phyloP scores from a whole-genome alignment of 2,113 vertebrate genomes.

The Opisthocomus hoazin region DNA sequence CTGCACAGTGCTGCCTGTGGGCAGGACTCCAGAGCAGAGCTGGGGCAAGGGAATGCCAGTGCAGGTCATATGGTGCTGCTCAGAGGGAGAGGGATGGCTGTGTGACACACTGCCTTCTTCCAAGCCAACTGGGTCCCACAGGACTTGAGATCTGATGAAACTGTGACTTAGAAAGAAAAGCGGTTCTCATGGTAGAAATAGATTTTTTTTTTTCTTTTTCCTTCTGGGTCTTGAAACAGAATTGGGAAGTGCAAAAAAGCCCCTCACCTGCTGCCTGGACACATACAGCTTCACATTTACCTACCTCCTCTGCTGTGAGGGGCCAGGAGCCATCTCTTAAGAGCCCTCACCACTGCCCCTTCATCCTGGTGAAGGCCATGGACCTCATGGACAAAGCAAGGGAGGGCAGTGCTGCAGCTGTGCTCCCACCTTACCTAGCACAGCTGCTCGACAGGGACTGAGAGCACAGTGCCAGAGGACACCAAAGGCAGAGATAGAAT shows the following conservation, averaged over 20 bases:
- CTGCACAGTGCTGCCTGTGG: not conserved
- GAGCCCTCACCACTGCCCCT: not conserved
- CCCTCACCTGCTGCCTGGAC: fast-evolving
- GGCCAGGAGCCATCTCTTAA: not conserved
- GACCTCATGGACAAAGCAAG: fast-evolving
- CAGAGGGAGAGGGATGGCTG: no score
- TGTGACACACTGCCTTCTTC: no score
- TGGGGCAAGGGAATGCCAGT: no score
- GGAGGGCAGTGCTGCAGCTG: no score
- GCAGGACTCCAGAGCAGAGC: not conserved
- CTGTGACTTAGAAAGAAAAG: not conserved
- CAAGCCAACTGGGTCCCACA: no score
- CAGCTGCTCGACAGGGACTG: fast-evolving
- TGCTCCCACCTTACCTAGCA: not conserved
- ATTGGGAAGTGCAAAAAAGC: not conserved
- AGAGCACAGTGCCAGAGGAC: not conserved
- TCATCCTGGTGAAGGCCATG: not conserved
- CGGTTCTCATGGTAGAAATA: fast-evolving
- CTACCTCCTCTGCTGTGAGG: fast-evolving
- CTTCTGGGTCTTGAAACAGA: not conserved
- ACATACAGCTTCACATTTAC: not conserved
- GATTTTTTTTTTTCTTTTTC: not conserved
- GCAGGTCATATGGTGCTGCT: no score
- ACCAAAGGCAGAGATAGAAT: not conserved
- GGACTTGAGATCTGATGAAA: no score